A percentile compares a stretch with the other conserved stretches of the same genome.
phyloP scores from a whole-genome alignment of 2,888 invertebrate genomes.

The Acleris cristana region DNA sequence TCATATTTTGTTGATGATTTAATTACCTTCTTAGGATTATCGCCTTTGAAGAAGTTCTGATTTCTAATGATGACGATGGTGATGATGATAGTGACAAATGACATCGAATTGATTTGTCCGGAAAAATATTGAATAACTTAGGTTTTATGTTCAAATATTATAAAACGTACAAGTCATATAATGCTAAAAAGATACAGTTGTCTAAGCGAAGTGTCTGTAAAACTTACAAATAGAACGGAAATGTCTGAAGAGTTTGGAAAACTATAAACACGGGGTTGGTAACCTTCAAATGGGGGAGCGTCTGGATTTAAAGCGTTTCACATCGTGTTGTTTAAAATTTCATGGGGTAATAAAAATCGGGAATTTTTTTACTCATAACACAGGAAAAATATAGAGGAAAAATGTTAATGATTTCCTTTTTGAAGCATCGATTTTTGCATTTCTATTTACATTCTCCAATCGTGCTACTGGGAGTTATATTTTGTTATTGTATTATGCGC shows the following conservation, averaged over 20 bases:
- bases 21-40: too few species aligned
- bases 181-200: not conserved
- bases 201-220: not conserved
- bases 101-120: too few species aligned
- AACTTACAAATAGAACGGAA: conserved; percentile 13
- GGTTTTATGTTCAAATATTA: too few species aligned
- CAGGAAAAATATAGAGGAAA: not conserved
- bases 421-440: not conserved
- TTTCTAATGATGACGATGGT: too few species aligned
- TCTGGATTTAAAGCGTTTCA: conserved; percentile 11
- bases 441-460: not conserved
- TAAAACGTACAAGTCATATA: too few species aligned
- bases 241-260: conserved; percentile 12
- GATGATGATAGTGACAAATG: too few species aligned
- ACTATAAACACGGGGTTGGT: conserved; percentile 23
- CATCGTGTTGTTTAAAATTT: not conserved
- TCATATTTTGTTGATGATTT: too few species aligned
- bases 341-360: not conserved
- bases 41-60: too few species aligned
- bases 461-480: not conserved
- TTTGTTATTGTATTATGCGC: conserved; percentile 1
- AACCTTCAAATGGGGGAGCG: conserved; percentile 10
- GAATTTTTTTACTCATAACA: too few species aligned
- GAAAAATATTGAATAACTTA: too few species aligned
- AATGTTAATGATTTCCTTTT: not conserved